Base-by-base conservation (phyloP, 2,888 invertebrate genomes). In the Tachina lurida region DNA sequence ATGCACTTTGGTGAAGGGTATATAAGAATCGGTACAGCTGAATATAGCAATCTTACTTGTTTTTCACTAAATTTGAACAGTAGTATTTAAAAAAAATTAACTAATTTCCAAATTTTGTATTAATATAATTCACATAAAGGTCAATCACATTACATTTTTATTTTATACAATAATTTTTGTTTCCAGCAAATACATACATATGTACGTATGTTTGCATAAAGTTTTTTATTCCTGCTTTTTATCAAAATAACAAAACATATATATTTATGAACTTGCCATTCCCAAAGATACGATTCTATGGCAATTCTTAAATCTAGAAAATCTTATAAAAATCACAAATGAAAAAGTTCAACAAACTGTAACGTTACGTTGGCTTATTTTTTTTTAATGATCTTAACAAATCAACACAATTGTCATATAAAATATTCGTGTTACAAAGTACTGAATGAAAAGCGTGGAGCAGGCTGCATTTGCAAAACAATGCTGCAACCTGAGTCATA, bases 401-500 rank as follows among this genome's bases (percentile, higher is more conserved):
- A 65, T 86, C 85, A 82, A 65, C 85, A 75, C 82, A 75, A 82
- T 86, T 86, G 85, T 86, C 79, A 82, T 86, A 79, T 43, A 79
- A 82, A 75, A 79, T 74, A 75, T 31, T 60, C 60, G 60, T 70
- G 70, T 68, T 52, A 77, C 49, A 10, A 60, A 52, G 31, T 31
- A 63, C 17, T 22, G 31, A 52, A 70, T 22, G 43, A 52, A 70
- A 71, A 83, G 49, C 58, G 17, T 77, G 54, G 19, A 75, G 58
- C 45, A 15, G 39, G 47, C 47, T 56, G 17, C 22, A 78, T 75
- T 70, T 47, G 70, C 65, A 79, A 76, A 62, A 81, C 60, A 71
- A 78, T 71, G 76, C 58, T 89, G 90, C 90, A 90, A 90, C 89
- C 90, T 90, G 90, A 90, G 84, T 88, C 77, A 79, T 73, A 76